Conservation (phyloP, 2,113 vertebrate genomes). For the Phaethornis superciliosus region DNA sequence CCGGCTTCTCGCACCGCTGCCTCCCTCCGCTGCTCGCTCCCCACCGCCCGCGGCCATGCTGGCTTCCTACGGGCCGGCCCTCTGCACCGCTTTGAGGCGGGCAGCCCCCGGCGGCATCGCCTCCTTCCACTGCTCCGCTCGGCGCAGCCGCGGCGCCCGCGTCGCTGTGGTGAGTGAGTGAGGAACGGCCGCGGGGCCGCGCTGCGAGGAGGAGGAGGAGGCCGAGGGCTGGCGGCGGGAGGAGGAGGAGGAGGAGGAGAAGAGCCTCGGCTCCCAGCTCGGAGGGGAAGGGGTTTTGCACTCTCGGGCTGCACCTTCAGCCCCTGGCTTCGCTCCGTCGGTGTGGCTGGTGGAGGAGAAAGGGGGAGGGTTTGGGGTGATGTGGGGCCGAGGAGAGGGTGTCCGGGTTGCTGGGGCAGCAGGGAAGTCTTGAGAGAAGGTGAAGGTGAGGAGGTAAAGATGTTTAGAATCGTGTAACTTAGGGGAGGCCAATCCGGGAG, state of each 20-base stretch:
- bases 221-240: background rate
- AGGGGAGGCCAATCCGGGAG: background rate
- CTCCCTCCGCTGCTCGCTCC: background rate
- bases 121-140: constrained; percentile 59
- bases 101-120: background rate
- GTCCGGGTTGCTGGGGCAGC: background rate
- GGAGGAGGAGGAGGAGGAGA: background rate
- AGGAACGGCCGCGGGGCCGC: background rate
- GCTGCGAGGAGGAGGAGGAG: background rate
- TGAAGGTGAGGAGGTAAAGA: background rate
- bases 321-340: background rate
- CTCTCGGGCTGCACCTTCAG: too few relatives aligned
- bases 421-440: background rate
- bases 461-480: background rate
- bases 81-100: background rate
- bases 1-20: rapidly evolving
- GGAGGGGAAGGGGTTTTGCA: background rate
- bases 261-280: background rate
- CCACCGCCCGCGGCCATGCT: background rate
- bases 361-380: background rate
- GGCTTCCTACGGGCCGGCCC: background rate
- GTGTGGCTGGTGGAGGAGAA: too few relatives aligned
- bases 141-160: constrained; percentile 4
- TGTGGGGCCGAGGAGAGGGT: background rate
- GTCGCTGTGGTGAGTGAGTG: constrained; percentile 80